Percentiles rank a stretch among this genome's conserved stretches.
Evolutionary conservation across 2,113 vertebrate species (phyloP).

Genomic region (Polyodon spathula): DNA sequence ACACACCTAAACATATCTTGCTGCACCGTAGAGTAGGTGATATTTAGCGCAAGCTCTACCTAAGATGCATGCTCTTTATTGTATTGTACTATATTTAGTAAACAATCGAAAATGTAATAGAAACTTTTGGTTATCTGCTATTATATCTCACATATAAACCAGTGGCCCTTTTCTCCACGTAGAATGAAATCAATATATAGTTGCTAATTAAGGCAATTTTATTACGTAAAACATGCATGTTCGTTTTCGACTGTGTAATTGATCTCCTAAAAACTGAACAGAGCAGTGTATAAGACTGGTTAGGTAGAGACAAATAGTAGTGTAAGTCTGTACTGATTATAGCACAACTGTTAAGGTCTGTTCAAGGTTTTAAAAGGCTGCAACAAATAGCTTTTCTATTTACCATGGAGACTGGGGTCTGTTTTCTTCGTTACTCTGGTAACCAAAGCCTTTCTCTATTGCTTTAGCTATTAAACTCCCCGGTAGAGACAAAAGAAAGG

Average conservation of each 20-base stretch:
- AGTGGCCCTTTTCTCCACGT: too few species aligned
- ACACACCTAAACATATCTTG: constrained; percentile 18
- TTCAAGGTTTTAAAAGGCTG: constrained; percentile 83
- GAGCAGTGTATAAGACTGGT: constrained; percentile 18
- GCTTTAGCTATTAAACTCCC: constrained; percentile 88
- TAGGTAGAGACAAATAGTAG: constrained; percentile 26
- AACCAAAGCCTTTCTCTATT: constrained; percentile 86
- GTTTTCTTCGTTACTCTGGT: constrained; percentile 95
- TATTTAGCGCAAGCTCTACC: too few species aligned
- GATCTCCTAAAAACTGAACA: neutral
- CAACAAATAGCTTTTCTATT: constrained; percentile 85
- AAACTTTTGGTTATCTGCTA: too few species aligned
- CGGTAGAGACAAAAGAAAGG: constrained; percentile 89
- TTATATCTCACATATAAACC: too few species aligned
- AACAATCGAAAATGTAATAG: neutral
- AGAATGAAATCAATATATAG: too few species aligned
- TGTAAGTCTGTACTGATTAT: constrained; percentile 71
- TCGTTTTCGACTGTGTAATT: constrained; percentile 18
- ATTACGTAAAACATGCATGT: too few species aligned
- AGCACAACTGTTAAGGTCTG: constrained; percentile 77
- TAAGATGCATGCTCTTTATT: too few species aligned
- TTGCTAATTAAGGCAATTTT: too few species aligned
- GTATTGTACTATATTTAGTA: too few species aligned
- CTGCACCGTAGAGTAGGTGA: too few species aligned
- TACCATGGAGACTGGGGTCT: constrained; percentile 85